Conservation (phyloP, 2,113 vertebrate species). For the Ornithorhynchus anatinus region DNA sequence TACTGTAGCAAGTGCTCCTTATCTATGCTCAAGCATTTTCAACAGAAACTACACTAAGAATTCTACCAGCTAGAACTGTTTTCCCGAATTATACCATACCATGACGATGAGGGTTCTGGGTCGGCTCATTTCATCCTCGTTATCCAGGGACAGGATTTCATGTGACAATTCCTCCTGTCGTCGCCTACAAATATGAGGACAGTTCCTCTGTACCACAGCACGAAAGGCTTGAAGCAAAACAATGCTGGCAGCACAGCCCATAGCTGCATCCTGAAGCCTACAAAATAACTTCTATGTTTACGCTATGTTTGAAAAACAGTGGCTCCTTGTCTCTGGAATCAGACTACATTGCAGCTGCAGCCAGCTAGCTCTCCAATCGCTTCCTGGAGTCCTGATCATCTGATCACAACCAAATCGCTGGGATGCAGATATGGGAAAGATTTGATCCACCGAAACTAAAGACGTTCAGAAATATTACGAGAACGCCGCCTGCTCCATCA, state of each 20-base stretch:
- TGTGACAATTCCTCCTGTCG: slow-evolving; percentile 85
- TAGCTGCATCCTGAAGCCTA: slow-evolving; percentile 87
- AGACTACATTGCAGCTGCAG: slow-evolving; percentile 92
- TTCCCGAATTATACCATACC: slow-evolving; percentile 76
- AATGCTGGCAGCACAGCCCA: slow-evolving; percentile 96
- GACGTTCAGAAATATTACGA: slow-evolving; percentile 46
- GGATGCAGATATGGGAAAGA: slow-evolving; percentile 82
- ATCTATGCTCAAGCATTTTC: fast-evolving
- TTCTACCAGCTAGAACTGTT: not conserved
- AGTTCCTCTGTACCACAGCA: slow-evolving; percentile 91
- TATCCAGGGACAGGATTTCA: slow-evolving; percentile 86
- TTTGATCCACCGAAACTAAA: slow-evolving; percentile 70
- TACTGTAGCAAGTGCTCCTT: too few species aligned
- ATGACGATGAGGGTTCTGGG: slow-evolving; percentile 90
- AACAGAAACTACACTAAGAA: slow-evolving; percentile 11
- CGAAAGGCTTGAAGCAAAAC: slow-evolving; percentile 90
- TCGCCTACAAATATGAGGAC: slow-evolving; percentile 88
- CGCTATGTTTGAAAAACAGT: slow-evolving; percentile 86
- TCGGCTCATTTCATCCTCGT: slow-evolving; percentile 83
- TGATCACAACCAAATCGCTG: slow-evolving; percentile 85
- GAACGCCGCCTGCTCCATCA: slow-evolving; percentile 42
- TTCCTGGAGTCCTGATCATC: slow-evolving; percentile 86
- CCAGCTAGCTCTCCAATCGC: slow-evolving; percentile 85
- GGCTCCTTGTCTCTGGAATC: slow-evolving; percentile 87
- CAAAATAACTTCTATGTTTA: slow-evolving; percentile 82